Evolutionary conservation across 2,888 invertebrate species (phyloP).

Genomic region (Drosophila dives): DNA sequence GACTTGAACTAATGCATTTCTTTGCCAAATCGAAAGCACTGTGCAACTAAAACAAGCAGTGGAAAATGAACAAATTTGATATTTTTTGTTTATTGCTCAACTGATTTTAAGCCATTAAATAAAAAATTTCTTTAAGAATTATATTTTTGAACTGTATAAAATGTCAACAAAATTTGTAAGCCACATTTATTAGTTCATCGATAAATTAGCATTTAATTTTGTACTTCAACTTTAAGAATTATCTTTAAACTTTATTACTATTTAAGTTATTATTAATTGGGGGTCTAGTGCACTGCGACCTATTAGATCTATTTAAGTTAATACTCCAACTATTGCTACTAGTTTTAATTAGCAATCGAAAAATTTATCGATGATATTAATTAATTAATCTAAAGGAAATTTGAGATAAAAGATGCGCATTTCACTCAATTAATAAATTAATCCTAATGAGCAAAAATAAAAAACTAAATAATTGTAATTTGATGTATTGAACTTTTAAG

Average conservation of each 20-base stretch:
- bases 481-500: too few species aligned
- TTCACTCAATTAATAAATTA: too few species aligned
- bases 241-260: too few species aligned
- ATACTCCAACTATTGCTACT: background rate
- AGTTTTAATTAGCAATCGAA: background rate
- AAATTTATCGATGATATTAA: background rate
- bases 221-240: too few species aligned
- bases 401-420: background rate
- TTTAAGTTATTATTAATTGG: too few species aligned
- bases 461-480: too few species aligned
- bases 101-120: too few species aligned
- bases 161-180: background rate
- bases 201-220: background rate
- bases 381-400: background rate
- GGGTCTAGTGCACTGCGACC: too few species aligned
- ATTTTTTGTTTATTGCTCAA: background rate
- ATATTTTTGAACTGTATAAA: background rate
- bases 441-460: too few species aligned
- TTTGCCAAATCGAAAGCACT: background rate
- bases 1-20: background rate
- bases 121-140: background rate
- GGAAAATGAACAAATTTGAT: too few species aligned
- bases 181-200: background rate
- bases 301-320: too few species aligned
- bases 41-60: rapidly evolving